Evolutionary conservation across 2,797 vertebrate genomes (phyloP), one percentile per base, ranked within the genome.

Genomic region (Aotus griseimembra): DNA sequence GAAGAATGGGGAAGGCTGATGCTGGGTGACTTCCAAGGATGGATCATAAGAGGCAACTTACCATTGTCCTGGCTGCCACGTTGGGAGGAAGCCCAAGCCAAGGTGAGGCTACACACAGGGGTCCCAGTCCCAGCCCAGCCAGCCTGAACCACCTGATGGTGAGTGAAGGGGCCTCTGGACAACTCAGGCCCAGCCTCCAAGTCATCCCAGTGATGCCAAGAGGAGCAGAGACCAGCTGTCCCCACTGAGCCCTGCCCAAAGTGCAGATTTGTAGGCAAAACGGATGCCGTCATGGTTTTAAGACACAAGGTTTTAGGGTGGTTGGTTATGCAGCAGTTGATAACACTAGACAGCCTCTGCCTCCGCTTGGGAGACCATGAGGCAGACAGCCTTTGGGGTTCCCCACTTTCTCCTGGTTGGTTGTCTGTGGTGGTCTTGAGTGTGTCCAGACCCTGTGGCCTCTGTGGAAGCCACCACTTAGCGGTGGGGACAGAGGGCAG

Each of bases 251-350:
- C 33, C 70, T 14, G 17, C 19, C 14, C 4, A 12, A 14, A 30
- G 75, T 9, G 0, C 33, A 22, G 30, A 48, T 5, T n/a, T 20
- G 0, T 0, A 4, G 28, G n/a, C n/a, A 28, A 17, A 13, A 24
- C 57, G 41, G 76, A 52, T 0, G 1, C 2, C 0, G 1, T 22
- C 5, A 20, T 0, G 7, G 30, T 19, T 73, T 70, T 22, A 36
- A 58, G 19, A 10, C n/a, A 17, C 2, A 1, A 1, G 30, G 28
- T 7, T 14, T 13, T 26, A 10, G 15, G 12, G 12, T 17, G 46
- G 72, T 5, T n/a, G 90, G 44, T 70, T n/a, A 24, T 15, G 20
- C 20, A 57, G 36, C 46, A 88, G 13, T 3, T 17, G 24, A 46
- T n/a, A 17, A 39, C 7, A 41, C 30, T 11, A 11, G 80, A 30